Evolutionary conservation across 2,888 invertebrate genomes (phyloP).

Genomic region (Drosophila anomalipes): DNA sequence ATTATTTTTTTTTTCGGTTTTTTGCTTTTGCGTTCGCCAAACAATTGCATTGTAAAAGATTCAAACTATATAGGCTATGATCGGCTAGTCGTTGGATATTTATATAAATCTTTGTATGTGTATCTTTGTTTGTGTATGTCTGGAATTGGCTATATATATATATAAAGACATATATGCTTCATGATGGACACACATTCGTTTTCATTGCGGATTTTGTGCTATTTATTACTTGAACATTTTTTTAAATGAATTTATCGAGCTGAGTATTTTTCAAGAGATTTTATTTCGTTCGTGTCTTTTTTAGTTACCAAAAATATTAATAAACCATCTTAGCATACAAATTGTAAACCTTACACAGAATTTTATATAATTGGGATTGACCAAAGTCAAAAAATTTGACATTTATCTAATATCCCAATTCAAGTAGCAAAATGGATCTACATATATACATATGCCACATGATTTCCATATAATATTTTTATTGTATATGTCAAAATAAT

Average conservation of each 20-base stretch:
- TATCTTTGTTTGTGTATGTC: constrained; percentile 7
- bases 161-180: constrained; percentile 1
- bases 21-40: constrained; percentile 17
- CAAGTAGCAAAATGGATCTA: not conserved
- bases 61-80: constrained; percentile 15
- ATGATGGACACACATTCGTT: constrained; percentile 32
- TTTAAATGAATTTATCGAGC: constrained; percentile 44
- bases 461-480: not conserved
- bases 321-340: not conserved
- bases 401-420: not conserved
- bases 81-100: constrained; percentile 19
- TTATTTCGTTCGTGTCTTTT: not conserved
- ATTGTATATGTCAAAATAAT: not conserved
- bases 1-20: constrained; percentile 13
- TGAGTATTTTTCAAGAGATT: not conserved
- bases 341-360: too few relatives aligned
- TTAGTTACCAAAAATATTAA: not conserved
- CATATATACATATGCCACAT: not conserved
- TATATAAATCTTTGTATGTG: constrained; percentile 14
- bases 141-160: constrained; percentile 4
- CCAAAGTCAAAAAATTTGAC: not conserved
- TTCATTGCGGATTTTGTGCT: constrained; percentile 37
- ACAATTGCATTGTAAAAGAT: constrained; percentile 62
- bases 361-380: not conserved
- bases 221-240: constrained; percentile 71